phyloP scores from a whole-genome alignment of 2,113 vertebrate genomes.

The Callithrix jacchus region DNA sequence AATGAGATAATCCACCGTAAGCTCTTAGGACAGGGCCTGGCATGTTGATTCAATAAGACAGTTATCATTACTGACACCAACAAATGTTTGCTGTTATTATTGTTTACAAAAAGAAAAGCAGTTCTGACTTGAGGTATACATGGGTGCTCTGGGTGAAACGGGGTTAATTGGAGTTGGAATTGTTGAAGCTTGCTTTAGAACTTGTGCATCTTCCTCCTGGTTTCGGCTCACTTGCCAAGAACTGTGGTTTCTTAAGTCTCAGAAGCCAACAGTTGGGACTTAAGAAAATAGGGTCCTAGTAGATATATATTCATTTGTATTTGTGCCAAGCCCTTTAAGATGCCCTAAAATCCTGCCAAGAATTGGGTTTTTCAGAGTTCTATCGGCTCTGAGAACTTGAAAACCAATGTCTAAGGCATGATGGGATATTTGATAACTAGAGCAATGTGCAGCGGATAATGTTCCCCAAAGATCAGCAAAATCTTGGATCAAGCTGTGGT shows the following conservation, averaged over 20 bases:
- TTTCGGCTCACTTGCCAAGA: background rate
- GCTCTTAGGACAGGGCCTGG: background rate
- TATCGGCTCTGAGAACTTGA: constrained; percentile 15
- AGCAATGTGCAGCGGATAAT: constrained; percentile 5
- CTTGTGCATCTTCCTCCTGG: background rate
- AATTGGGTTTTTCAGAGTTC: constrained; percentile 4
- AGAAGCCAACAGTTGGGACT: background rate
- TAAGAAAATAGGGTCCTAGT: background rate
- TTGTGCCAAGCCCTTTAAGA: background rate
- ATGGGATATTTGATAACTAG: constrained; percentile 49
- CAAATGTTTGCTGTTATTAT: background rate
- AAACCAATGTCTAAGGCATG: constrained; percentile 35
- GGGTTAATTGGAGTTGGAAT: background rate
- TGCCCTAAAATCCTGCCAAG: background rate
- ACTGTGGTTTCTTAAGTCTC: background rate
- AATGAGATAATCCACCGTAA: background rate
- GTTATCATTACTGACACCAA: background rate
- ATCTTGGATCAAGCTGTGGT: background rate
- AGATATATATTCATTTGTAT: background rate
- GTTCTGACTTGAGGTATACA: background rate
- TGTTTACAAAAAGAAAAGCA: background rate
- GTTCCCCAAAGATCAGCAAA: background rate
- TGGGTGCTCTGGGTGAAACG: background rate
- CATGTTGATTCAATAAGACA: background rate
- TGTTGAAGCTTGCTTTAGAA: background rate